Conservation (phyloP, 2,113 vertebrate genomes). For the Hippocampus mohnikei region DNA sequence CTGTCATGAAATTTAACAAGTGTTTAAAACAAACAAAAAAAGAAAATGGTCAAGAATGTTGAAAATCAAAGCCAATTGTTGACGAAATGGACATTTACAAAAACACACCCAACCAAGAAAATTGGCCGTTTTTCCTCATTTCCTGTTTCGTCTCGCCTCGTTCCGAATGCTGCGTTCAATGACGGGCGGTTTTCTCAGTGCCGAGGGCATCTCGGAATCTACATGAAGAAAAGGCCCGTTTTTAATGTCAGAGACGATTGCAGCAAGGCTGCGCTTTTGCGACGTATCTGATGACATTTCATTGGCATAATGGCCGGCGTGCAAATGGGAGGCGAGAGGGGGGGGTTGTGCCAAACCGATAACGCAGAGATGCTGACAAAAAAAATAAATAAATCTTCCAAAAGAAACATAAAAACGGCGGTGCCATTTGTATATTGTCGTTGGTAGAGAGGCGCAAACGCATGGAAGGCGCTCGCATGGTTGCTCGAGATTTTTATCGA, state of each 20-base stretch:
- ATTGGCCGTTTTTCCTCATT: too few species aligned
- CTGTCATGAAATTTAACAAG: too few species aligned
- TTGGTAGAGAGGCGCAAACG: too few species aligned
- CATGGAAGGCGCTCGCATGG: too few species aligned
- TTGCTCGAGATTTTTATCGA: too few species aligned
- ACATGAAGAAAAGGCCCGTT: background rate
- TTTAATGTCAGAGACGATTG: background rate
- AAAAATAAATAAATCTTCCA: background rate
- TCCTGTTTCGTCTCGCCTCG: background rate
- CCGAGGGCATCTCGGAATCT: background rate
- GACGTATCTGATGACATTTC: constrained; percentile 19
- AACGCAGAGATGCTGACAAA: background rate
- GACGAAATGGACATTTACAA: too few species aligned
- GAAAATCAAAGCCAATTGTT: too few species aligned
- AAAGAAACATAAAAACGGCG: too few species aligned
- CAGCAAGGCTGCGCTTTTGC: constrained; percentile 13
- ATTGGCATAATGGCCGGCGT: constrained; percentile 18
- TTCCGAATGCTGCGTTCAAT: background rate
- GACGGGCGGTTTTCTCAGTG: background rate
- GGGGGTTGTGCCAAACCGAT: constrained; percentile 7
- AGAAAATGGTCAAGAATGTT: too few species aligned
- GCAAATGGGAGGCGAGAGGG: background rate
- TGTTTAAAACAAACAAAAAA: too few species aligned
- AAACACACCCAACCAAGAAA: too few species aligned
- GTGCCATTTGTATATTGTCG: too few species aligned